Evolutionary conservation across 2,888 invertebrate genomes (phyloP), one percentile per base, ranked within the genome.

Genomic region (Lapara coniferarum): DNA sequence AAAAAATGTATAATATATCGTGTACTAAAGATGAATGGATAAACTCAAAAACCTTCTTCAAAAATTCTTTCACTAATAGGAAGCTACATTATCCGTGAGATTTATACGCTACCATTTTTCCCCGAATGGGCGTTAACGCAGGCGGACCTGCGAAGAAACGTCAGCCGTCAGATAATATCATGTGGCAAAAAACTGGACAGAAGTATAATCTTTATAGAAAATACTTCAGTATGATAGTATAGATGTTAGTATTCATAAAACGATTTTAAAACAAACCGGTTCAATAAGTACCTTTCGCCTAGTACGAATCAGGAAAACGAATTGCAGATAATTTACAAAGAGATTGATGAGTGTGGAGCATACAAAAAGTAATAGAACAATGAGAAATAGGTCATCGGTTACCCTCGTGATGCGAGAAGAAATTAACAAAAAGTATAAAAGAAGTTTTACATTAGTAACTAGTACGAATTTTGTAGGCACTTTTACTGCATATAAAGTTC

Each of bases 351-450:
- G 44, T 10, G 44, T 16, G 37, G 37, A 30, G 8, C 16, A 16
- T 44, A 10, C 37, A n/a, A 3, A 44, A 58, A 25, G 56, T 44
- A n/a, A 8, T 16, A 8, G 10, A 30, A 58, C 44, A 44, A 44
- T 58, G 58, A 58, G 44, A 58, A 58, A 58, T 58, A 58, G 44
- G 16, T 58, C n/a, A 5, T n/a, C 14, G 44, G 37, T 44, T n/a
- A 58, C 37, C 58, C 44, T 44, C 58, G n/a, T 58, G 16, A 58
- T n/a, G 44, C 30, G 58, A 13, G 7, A 44, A 44, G 7, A 44
- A 58, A 44, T 58, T 37, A 37, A 16, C n/a, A 37, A 37, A n/a
- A 37, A 30, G 2, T 12, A 30, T 25, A 19, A 30, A 58, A 44
- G n/a, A 37, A 58, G 44, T 58, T 58, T 10, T n/a, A 44, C n/a